Evolutionary conservation across 2,113 vertebrate species (phyloP).

Genomic region (Ursus arctos): DNA sequence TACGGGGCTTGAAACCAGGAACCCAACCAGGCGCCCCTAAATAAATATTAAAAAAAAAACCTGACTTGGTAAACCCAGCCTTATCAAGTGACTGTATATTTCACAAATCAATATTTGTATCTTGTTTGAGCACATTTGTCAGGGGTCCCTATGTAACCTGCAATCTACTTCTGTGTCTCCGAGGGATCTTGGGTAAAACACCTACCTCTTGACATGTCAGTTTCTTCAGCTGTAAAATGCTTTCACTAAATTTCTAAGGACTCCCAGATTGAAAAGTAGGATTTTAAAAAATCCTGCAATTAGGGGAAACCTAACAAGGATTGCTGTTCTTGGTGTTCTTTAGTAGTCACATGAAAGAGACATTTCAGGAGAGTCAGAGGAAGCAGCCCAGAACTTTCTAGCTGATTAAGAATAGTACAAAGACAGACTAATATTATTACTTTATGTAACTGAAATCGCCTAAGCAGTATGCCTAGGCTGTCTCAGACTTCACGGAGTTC

Average conservation of each 20-base stretch:
- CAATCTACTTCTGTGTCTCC: conserved; percentile 20
- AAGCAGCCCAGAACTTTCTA: not conserved
- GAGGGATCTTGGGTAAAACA: not conserved
- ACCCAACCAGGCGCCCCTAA: too few species aligned
- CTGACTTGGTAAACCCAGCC: conserved; percentile 53
- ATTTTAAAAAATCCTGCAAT: not conserved
- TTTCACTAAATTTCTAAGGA: not conserved
- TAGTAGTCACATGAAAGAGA: not conserved
- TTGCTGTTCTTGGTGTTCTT: not conserved
- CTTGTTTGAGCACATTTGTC: conserved; percentile 32
- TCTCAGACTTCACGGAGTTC: conserved; percentile 13
- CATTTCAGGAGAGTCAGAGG: conserved; percentile 16
- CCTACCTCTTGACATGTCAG: not conserved
- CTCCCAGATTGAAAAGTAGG: not conserved
- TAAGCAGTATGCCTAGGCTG: not conserved
- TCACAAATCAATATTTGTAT: conserved; percentile 31
- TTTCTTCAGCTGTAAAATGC: not conserved
- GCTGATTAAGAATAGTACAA: not conserved
- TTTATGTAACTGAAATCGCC: not conserved
- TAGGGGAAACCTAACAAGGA: not conserved
- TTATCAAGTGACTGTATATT: conserved; percentile 66
- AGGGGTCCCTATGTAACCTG: not conserved
- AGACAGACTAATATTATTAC: not conserved
- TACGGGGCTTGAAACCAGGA: too few species aligned
- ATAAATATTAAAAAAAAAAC: not conserved